Base-by-base conservation (phyloP, 2,888 invertebrate genomes). In the Margaritifera margaritifera region DNA sequence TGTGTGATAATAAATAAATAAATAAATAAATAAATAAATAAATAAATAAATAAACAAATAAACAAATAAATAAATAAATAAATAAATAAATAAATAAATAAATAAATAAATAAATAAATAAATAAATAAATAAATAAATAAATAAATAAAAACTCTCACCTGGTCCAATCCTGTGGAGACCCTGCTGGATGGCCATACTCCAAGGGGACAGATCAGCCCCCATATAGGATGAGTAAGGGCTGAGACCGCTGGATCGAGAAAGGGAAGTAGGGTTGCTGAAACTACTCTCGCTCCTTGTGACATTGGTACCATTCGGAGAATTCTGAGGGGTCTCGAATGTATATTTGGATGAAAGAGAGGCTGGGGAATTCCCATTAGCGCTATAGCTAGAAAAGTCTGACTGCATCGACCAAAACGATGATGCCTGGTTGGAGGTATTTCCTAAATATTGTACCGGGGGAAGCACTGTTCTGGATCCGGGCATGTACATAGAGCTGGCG, bases 181-280 rank as follows among this genome's bases (percentile, higher is more conserved):
- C 77, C 53, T 77, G 77, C 42, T 77, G 77, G 11, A 77, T 77
- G 18, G 77, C 77, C 77, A 77, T 77, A 42, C 77, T 77, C 77
- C 77, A 77, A 2, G 77, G 77, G 19, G 77, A 72, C 18, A 77
- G 68, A 20, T 77, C 77, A 5, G 70, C 64, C 0, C 77, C 77
- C 77, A 77, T 77, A 62, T 77, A 77, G 54, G 77, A 70, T 2
- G 77, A 61, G 67, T 77, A 77, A 6, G 77, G 77, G 58, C 69
- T 77, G 25, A 64, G 54, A 50, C 56, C 52, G 50, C 56, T 57
- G 6, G 77, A 74, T 27, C 77, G 66, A 24, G 77, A 68, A 24
- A 77, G 60, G 18, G 62, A 63, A 50, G 69, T 66, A 2, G 74
- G 20, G 8, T 68, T 24, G 19, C 70, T 51, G 62, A 72, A 77